Evolutionary conservation across 2,113 vertebrate genomes (phyloP).

Genomic region (Gadus chalcogrammus): DNA sequence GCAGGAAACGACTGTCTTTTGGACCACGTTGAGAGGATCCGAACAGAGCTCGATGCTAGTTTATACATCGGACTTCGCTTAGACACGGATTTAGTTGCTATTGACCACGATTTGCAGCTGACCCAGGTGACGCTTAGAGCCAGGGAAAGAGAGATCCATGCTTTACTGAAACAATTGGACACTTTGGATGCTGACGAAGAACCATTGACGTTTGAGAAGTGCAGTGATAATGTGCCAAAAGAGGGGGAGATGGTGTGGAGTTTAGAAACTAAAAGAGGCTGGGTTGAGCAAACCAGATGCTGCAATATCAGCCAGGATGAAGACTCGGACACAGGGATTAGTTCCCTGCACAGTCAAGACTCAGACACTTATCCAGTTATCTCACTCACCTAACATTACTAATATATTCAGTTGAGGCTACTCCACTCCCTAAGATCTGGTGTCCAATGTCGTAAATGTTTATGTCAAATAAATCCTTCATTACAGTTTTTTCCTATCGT

Average conservation of each 20-base stretch:
- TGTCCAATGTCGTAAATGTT: no score
- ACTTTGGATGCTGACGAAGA: conserved; percentile 66
- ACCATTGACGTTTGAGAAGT: conserved; percentile 19
- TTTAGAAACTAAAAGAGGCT: conserved; percentile 56
- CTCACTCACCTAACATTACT: no score
- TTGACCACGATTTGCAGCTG: conserved; percentile 79
- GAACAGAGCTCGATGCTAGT: conserved; percentile 87
- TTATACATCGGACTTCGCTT: conserved; percentile 89
- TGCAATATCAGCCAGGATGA: conserved; percentile 80
- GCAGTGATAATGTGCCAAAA: conserved; percentile 15
- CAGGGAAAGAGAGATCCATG: conserved; percentile 80
- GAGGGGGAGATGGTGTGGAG: conserved; percentile 30
- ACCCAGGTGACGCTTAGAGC: conserved; percentile 76
- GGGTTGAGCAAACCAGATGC: conserved; percentile 81
- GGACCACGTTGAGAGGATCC: conserved; percentile 79
- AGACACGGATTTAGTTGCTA: conserved; percentile 84
- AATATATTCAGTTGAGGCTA: no score
- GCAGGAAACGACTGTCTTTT: conserved; percentile 68
- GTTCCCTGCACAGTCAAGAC: conserved; percentile 96
- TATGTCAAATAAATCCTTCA: no score
- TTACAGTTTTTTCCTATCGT: no score
- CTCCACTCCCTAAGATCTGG: no score
- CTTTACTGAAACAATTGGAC: conserved; percentile 79
- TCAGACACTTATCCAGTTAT: conserved; percentile 67
- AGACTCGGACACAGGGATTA: conserved; percentile 94